Evolutionary conservation across 2,888 invertebrate species (phyloP).

Genomic region (Dinocampus coccinellae): DNA sequence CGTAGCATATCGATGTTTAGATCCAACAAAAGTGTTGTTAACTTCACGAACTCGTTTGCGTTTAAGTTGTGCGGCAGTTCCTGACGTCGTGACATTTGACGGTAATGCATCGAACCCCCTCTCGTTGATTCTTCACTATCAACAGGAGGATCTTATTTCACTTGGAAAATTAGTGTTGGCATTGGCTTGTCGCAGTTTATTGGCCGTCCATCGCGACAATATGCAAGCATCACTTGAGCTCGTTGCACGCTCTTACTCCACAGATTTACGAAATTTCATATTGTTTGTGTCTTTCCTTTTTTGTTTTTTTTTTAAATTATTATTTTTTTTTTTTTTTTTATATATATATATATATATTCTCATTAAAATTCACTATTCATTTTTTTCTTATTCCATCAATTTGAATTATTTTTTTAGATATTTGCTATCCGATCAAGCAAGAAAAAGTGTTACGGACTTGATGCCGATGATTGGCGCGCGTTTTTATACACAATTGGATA

Average conservation of each 20-base stretch:
- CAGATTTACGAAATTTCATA: constrained; percentile 94
- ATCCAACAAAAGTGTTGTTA: constrained; percentile 92
- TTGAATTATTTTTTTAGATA: constrained; percentile 72
- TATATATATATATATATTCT: too few relatives aligned
- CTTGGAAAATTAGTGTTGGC: constrained; percentile 92
- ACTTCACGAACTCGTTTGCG: constrained; percentile 82
- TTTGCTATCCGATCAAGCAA: constrained; percentile 76
- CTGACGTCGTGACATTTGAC: constrained; percentile 85
- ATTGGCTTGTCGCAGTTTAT: constrained; percentile 91
- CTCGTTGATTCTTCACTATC: constrained; percentile 79
- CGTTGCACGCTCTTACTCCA: constrained; percentile 90
- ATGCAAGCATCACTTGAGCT: constrained; percentile 90
- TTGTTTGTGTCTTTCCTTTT: constrained; percentile 74
- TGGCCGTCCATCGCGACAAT: constrained; percentile 89
- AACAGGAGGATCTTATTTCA: constrained; percentile 93
- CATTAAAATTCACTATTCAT: constrained; percentile 80
- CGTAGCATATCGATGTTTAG: constrained; percentile 85
- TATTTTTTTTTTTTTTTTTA: constrained; percentile 10
- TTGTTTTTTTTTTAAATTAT: constrained; percentile 27
- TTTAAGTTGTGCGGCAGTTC: constrained; percentile 84
- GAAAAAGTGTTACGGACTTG: constrained; percentile 91
- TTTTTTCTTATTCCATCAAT: constrained; percentile 13
- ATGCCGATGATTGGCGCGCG: constrained; percentile 99
- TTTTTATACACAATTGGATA: constrained; percentile 96
- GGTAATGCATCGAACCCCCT: constrained; percentile 77